Conservation (phyloP, 2,888 invertebrate genomes). For the Agrilus mali region DNA sequence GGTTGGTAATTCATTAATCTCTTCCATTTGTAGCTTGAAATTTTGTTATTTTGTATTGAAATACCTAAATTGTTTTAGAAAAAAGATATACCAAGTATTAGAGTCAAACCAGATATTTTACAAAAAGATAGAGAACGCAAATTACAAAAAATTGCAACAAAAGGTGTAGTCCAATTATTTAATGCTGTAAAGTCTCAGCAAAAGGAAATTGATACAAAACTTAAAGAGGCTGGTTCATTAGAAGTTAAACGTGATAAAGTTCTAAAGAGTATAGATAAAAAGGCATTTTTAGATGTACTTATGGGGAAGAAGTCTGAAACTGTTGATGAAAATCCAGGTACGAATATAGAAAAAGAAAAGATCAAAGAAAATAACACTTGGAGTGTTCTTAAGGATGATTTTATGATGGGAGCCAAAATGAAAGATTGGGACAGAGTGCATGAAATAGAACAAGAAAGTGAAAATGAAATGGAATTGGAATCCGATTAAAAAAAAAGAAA, state of each 20-base stretch:
- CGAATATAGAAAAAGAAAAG: constrained; percentile 34
- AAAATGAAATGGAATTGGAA: constrained; percentile 10
- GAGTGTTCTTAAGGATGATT: constrained; percentile 68
- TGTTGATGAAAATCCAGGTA: constrained; percentile 29
- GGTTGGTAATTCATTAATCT: constrained; percentile 15
- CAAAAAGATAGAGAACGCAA: constrained; percentile 67
- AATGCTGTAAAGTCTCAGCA: constrained; percentile 84
- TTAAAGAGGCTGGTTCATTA: constrained; percentile 58
- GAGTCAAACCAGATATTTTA: constrained; percentile 62
- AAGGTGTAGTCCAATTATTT: constrained; percentile 85
- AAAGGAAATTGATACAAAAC: constrained; percentile 56
- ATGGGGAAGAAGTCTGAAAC: constrained; percentile 53
- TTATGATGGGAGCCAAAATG: constrained; percentile 77
- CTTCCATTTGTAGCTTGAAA: too few relatives aligned
- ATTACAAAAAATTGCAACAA: constrained; percentile 74
- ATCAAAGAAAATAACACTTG: constrained; percentile 35
- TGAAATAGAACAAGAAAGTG: constrained; percentile 33
- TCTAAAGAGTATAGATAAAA: constrained; percentile 62
- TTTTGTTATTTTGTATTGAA: neutral
- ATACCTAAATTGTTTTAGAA: constrained; percentile 36
- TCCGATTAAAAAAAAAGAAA: neutral
- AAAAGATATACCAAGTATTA: constrained; percentile 48
- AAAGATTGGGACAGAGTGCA: constrained; percentile 84
- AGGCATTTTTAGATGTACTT: constrained; percentile 62
- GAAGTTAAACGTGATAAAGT: constrained; percentile 67